Conservation (phyloP, 2,888 invertebrate species). For the Lucinisca nassula region DNA sequence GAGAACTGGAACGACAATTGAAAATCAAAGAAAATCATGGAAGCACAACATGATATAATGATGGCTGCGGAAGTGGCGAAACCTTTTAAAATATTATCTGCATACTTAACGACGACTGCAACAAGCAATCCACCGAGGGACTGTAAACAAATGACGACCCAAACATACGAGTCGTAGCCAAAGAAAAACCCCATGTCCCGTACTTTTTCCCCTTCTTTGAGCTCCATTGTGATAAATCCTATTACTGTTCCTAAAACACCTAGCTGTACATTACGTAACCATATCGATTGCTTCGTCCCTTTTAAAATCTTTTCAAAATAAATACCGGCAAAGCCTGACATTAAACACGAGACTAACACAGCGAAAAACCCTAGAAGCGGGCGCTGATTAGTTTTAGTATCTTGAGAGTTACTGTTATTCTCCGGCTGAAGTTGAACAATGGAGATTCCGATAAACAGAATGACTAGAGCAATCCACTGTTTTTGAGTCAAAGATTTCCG, state of each 20-base stretch:
- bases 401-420: conserved; percentile 30
- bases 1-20: conserved; percentile 95
- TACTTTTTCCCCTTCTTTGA: conserved; percentile 84
- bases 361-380: conserved; percentile 83
- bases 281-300: conserved; percentile 92
- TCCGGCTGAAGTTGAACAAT: conserved; percentile 88
- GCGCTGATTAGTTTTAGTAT: conserved; percentile 73
- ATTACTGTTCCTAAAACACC: conserved; percentile 97
- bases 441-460: conserved; percentile 88
- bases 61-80: conserved; percentile 98
- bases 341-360: conserved; percentile 90
- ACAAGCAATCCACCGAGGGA: conserved; percentile 98
- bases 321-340: conserved; percentile 99
- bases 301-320: conserved; percentile 99
- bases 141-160: conserved; percentile 94
- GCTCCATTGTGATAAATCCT: conserved; percentile 93
- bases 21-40: conserved; percentile 97
- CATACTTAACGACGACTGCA: conserved; percentile 99
- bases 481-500: conserved; percentile 86
- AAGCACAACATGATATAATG: conserved; percentile 97
- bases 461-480: conserved; percentile 89
- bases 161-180: conserved; percentile 91
- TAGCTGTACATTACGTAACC: conserved; percentile 99
- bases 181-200: conserved; percentile 91
- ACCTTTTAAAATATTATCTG: conserved; percentile 99